Conservation (phyloP, 2,888 invertebrate genomes). For the Drosophila prolongata region DNA sequence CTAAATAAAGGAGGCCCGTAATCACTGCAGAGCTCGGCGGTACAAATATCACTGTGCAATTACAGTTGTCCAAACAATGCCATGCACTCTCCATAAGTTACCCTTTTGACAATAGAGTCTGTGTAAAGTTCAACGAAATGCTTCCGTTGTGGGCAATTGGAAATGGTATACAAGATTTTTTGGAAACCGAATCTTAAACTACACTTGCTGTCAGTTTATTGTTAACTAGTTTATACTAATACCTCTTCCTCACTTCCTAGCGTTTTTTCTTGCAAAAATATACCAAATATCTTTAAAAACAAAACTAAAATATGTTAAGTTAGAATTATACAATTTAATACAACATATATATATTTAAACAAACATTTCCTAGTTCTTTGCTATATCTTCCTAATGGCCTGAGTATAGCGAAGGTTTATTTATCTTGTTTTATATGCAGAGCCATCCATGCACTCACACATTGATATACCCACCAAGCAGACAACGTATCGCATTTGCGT, state of each 20-base stretch:
- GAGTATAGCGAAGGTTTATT: background rate
- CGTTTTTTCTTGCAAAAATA: background rate
- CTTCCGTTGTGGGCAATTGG: conserved; percentile 23
- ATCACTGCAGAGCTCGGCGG: conserved; percentile 63
- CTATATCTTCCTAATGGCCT: conserved; percentile 13
- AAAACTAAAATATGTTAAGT: background rate
- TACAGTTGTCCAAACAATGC: conserved; percentile 31
- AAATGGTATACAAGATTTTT: conserved; percentile 3
- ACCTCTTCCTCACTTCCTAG: background rate
- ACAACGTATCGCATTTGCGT: background rate
- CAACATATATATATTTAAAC: background rate
- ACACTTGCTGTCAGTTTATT: background rate
- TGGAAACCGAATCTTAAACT: background rate
- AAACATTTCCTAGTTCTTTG: conserved; percentile 26
- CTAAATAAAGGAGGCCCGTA: conserved; percentile 55
- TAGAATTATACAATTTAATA: background rate
- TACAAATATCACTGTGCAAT: conserved; percentile 39
- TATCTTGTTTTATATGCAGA: conserved; percentile 23
- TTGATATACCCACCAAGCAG: conserved; percentile 7
- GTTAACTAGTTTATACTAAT: no score
- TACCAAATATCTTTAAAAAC: background rate
- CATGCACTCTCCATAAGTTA: conserved; percentile 15
- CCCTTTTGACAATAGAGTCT: background rate
- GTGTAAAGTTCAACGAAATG: conserved; percentile 36
- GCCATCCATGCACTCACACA: conserved; percentile 31